Conservation (phyloP, 35 echinoderm and acorn worm genomes). For the Diadema setosum region DNA sequence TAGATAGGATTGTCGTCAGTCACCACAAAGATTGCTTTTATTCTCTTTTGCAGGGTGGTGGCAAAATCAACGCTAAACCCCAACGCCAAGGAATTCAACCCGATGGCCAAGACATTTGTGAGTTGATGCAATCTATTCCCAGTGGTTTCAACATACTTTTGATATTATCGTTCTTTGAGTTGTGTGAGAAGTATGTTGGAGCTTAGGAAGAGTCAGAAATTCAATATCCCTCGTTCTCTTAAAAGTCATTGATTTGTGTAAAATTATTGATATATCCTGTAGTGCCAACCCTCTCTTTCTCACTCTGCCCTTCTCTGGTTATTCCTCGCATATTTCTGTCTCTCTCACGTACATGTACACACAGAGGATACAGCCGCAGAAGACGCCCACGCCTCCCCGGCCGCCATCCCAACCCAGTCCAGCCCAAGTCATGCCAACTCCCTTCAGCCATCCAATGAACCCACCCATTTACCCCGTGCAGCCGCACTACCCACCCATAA, state of each 20-base stretch:
- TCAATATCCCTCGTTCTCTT: no score
- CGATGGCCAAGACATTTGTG: not conserved
- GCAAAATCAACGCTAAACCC: not conserved
- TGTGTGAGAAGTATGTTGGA: no score
- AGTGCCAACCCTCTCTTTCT: no score
- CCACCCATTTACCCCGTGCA: not conserved
- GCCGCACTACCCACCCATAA: not conserved
- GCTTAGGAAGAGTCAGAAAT: no score
- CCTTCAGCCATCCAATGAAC: not conserved
- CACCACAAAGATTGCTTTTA: not conserved
- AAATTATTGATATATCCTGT: no score
- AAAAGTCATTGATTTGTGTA: no score
- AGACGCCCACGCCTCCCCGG: not conserved
- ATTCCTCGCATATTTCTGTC: no score
- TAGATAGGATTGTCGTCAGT: no score
- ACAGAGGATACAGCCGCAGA: constrained; percentile 11
- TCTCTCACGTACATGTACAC: not conserved
- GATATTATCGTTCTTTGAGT: no score
- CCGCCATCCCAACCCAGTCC: not conserved
- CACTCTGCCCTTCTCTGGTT: no score
- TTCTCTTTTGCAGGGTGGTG: not conserved
- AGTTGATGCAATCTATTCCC: no score
- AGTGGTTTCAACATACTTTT: no score
- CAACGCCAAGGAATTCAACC: constrained; percentile 18
- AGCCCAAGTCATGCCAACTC: not conserved